Percentiles rank a stretch among this genome's conserved stretches.
Conservation (phyloP, 2,888 invertebrate species). For the Cyclophora albipunctata region DNA sequence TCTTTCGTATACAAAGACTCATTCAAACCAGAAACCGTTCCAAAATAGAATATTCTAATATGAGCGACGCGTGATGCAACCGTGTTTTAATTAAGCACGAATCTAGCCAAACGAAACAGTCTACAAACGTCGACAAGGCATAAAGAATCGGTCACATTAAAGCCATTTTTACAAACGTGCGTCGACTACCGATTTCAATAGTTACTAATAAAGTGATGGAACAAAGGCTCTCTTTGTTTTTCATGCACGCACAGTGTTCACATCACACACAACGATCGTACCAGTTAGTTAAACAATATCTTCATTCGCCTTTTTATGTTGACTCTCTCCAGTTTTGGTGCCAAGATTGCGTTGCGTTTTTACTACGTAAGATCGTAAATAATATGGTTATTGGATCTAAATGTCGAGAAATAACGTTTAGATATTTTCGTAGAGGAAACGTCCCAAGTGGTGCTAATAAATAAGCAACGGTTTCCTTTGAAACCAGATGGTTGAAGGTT, state of each 20-base stretch:
- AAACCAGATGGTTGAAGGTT: not conserved
- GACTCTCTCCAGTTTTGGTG: constrained; percentile 50
- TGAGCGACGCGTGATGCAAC: no score
- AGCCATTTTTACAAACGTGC: no score
- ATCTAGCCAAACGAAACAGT: no score
- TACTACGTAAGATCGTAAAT: constrained; percentile 25
- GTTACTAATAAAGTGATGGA: constrained; percentile 1
- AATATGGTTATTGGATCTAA: not conserved
- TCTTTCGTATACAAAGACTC: not conserved
- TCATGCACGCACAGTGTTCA: constrained; percentile 9
- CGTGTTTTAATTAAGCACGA: no score
- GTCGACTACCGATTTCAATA: no score
- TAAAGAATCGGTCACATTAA: no score
- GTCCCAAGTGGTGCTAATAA: no score
- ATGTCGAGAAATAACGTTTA: no score
- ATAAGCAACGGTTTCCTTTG: no score
- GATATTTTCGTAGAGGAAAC: no score
- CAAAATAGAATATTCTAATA: no score
- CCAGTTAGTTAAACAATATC: constrained; percentile 12
- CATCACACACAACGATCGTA: not conserved
- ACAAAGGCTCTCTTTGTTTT: constrained; percentile 25
- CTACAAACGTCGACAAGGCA: no score
- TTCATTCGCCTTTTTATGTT: constrained; percentile 17
- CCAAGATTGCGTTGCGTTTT: constrained; percentile 47
- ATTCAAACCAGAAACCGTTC: not conserved